Conservation (phyloP, 2,888 invertebrate genomes). For the Perizoma flavofasciatum region DNA sequence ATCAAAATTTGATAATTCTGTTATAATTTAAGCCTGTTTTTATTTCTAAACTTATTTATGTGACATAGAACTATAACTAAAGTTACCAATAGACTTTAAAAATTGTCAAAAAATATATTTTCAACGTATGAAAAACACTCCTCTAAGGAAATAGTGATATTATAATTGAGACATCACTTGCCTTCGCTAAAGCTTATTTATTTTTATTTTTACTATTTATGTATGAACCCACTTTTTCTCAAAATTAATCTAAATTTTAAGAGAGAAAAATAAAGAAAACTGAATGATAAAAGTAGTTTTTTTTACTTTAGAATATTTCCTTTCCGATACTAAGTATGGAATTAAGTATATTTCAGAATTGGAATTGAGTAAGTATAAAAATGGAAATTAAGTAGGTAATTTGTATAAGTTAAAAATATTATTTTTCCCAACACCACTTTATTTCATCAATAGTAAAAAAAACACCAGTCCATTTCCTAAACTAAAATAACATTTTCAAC, state of each 20-base stretch:
- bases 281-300: conserved; percentile 56
- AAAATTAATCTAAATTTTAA: conserved; percentile 73
- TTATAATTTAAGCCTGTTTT: conserved; percentile 65
- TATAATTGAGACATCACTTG: conserved; percentile 62
- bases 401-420: conserved; percentile 11
- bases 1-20: conserved; percentile 34
- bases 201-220: conserved; percentile 62
- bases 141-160: conserved; percentile 45
- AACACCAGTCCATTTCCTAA: conserved; percentile 26
- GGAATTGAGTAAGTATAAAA: not conserved
- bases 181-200: conserved; percentile 73
- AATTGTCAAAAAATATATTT: conserved; percentile 43
- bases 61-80: conserved; percentile 70
- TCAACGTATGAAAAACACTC: conserved; percentile 42
- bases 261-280: conserved; percentile 74
- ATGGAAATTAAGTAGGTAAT: not conserved
- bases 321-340: not conserved
- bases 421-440: conserved; percentile 38
- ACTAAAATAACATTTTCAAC: conserved; percentile 28
- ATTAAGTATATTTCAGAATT: not conserved
- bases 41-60: conserved; percentile 75
- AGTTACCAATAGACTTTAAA: conserved; percentile 80
- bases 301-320: conserved; percentile 35
- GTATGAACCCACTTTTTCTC: conserved; percentile 57
- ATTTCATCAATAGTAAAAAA: conserved; percentile 28